Evolutionary conservation across 2,797 vertebrate genomes (phyloP).

Genomic region (Ctenopoma multispine): DNA sequence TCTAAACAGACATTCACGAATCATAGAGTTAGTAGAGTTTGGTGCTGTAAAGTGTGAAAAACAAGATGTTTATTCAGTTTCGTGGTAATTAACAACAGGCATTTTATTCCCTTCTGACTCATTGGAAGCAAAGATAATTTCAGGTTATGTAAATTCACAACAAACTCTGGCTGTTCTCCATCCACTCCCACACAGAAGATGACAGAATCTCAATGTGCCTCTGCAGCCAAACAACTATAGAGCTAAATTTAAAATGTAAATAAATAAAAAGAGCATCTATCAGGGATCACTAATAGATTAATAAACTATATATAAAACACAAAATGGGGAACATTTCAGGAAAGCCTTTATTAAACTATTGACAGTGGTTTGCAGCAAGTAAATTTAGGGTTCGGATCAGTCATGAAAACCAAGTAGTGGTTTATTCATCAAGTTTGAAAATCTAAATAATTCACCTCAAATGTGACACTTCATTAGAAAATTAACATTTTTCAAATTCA

Average conservation of each 20-base stretch:
- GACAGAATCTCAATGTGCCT: constrained; percentile 32
- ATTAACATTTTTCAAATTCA: too few relatives aligned
- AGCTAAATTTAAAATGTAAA: neutral
- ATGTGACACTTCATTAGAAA: too few relatives aligned
- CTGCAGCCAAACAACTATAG: constrained; percentile 12
- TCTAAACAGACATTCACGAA: constrained; percentile 14
- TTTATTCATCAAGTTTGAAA: too few relatives aligned
- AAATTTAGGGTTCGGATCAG: neutral
- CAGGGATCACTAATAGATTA: neutral
- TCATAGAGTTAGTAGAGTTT: neutral
- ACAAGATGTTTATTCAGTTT: constrained; percentile 27
- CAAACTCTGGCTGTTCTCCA: constrained; percentile 49
- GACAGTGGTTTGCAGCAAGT: neutral
- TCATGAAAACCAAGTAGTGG: too few relatives aligned
- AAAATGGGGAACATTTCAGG: neutral
- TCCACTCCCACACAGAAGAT: constrained; percentile 57
- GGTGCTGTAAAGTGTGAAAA: constrained; percentile 22
- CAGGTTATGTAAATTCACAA: constrained; percentile 65
- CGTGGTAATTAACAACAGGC: constrained; percentile 53
- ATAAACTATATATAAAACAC: neutral
- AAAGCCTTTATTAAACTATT: neutral
- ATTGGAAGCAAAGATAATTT: constrained; percentile 56
- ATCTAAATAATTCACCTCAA: too few relatives aligned
- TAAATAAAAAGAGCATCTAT: neutral
- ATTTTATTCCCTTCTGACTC: constrained; percentile 55